phyloP scores from a whole-genome alignment of 2,888 invertebrate genomes.

The Drosophila heteroneura region DNA sequence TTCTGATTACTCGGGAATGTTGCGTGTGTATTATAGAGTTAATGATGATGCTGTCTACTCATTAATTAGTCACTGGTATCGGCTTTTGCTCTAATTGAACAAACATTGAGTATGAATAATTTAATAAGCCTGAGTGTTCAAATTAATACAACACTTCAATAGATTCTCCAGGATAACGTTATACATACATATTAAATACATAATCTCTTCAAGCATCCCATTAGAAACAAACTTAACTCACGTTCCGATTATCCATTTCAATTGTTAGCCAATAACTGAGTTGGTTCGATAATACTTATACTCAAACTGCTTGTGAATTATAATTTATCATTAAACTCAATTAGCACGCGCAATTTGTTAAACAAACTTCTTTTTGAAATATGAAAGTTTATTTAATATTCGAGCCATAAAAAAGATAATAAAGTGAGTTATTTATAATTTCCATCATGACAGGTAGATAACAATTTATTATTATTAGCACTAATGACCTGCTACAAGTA shows the following conservation, averaged over 20 bases:
- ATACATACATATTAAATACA: conserved; percentile 1
- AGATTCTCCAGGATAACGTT: conserved; percentile 2
- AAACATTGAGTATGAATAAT: conserved; percentile 62
- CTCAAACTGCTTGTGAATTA: neutral
- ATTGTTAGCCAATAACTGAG: conserved; percentile 1
- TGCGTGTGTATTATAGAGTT: conserved; percentile 22
- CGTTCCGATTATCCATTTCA: neutral
- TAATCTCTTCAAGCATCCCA: conserved; percentile 20
- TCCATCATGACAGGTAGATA: neutral
- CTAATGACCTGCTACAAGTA: neutral
- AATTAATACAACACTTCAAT: conserved; percentile 57
- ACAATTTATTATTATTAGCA: neutral
- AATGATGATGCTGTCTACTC: conserved; percentile 36
- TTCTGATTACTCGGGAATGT: conserved; percentile 58
- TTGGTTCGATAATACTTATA: neutral
- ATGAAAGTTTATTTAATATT: neutral
- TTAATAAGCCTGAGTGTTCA: conserved; percentile 39
- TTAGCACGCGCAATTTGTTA: neutral
- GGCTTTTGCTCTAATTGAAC: conserved; percentile 61
- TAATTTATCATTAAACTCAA: neutral
- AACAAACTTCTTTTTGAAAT: neutral
- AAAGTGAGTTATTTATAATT: neutral
- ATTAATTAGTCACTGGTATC: conserved; percentile 61
- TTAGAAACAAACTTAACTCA: neutral
- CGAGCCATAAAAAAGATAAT: neutral